A percentile compares a stretch with the other conserved stretches of the same genome.
These are phyloP conservation scores for Drosophila ogumai DNA, from an alignment of 1,140 invertebrate genomes.

Conservation along the genomic window DNA sequence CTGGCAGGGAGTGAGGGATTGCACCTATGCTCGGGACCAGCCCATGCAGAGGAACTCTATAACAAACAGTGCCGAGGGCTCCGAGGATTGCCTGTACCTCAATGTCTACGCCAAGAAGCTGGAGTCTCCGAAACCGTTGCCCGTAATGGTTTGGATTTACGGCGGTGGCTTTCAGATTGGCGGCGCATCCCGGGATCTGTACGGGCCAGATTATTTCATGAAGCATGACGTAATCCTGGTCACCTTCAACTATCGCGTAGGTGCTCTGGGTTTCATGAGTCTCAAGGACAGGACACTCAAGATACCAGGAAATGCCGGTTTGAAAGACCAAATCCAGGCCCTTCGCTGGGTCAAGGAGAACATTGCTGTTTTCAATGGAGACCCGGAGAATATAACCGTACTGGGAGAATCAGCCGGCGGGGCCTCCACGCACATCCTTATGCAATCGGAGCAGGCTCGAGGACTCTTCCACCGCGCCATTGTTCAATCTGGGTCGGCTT, in stretches of 20 bases:
- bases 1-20: slow-evolving; percentile 86
- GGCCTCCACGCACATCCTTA: slow-evolving; percentile 67
- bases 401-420: slow-evolving; percentile 83
- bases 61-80: slow-evolving; percentile 44
- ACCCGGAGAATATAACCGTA: slow-evolving; percentile 77
- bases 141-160: slow-evolving; percentile 90
- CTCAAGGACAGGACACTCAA: slow-evolving; percentile 72
- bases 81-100: slow-evolving; percentile 74
- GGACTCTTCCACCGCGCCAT: slow-evolving; percentile 87
- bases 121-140: slow-evolving; percentile 70
- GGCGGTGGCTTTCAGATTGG: slow-evolving; percentile 89
- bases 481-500: slow-evolving; percentile 86
- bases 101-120: slow-evolving; percentile 73
- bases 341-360: slow-evolving; percentile 84
- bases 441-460: slow-evolving; percentile 71
- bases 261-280: slow-evolving; percentile 85
- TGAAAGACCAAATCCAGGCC: slow-evolving; percentile 85
- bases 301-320: slow-evolving; percentile 79
- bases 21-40: slow-evolving; percentile 48
- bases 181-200: slow-evolving; percentile 80
- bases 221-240: slow-evolving; percentile 88
- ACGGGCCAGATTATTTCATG: slow-evolving; percentile 88
- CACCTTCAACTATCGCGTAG: slow-evolving; percentile 90
- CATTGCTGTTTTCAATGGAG: slow-evolving; percentile 80
- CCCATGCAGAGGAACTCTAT: slow-evolving; percentile 63